These are phyloP conservation scores for Drosophila mercatorum DNA, from an alignment of 2,888 invertebrate species.

Conservation along the genomic window DNA sequence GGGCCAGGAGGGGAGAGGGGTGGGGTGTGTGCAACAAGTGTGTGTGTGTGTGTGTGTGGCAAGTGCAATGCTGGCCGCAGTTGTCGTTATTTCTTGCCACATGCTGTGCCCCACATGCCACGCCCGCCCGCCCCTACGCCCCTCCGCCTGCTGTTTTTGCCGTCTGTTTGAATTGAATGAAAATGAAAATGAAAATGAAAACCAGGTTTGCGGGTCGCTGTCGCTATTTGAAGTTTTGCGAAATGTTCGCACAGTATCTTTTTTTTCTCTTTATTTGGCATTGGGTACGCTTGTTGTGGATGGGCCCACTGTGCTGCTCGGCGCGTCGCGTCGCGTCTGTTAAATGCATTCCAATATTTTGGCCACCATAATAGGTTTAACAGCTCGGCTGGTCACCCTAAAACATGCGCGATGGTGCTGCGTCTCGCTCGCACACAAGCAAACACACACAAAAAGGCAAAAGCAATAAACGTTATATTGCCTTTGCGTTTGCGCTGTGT, in stretches of 20 bases:
- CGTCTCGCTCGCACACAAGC: slow-evolving; percentile 41
- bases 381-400: slow-evolving; percentile 59
- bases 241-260: slow-evolving; percentile 53
- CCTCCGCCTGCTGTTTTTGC: slow-evolving; percentile 46
- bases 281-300: slow-evolving; percentile 4
- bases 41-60: slow-evolving; percentile 50
- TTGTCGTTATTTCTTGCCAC: slow-evolving; percentile 60
- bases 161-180: slow-evolving; percentile 68
- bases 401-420: slow-evolving; percentile 22
- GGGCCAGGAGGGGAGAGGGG: slow-evolving; percentile 4
- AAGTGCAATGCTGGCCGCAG: slow-evolving; percentile 17
- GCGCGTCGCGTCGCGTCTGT: slow-evolving; percentile 40
- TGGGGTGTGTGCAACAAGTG: slow-evolving; percentile 42
- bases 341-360: slow-evolving; percentile 52
- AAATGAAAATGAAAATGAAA: slow-evolving; percentile 78
- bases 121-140: neutral
- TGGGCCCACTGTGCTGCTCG: slow-evolving; percentile 38
- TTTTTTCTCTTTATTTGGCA: slow-evolving; percentile 8
- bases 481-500: slow-evolving; percentile 42
- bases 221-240: slow-evolving; percentile 60
- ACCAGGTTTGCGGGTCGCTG: slow-evolving; percentile 75
- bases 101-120: slow-evolving; percentile 48
- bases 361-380: slow-evolving; percentile 48
- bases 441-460: slow-evolving; percentile 16
- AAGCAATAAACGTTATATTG: slow-evolving; percentile 21